Evolutionary conservation across 1,140 invertebrate species (phyloP), one percentile per base, ranked within the genome.

Genomic region (Drosophila biarmipes): DNA sequence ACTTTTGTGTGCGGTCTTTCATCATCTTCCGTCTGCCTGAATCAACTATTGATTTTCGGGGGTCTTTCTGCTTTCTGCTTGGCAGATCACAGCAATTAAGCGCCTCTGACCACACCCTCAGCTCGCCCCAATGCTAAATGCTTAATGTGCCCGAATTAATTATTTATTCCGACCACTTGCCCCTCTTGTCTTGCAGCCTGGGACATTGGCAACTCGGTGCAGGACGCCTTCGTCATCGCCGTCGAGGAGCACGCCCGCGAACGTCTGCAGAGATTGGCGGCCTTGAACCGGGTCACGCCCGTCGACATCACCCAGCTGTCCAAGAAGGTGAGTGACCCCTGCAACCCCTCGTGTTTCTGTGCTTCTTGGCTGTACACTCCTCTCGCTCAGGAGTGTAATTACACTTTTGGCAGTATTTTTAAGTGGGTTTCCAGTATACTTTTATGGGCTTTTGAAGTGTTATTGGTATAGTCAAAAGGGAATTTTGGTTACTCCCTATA

Each of bases 211-310:
- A 92, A 96, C 93, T 96, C 97, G 92, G 96, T 99, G 78, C 97
- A 98, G 92, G 97, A 99, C 96, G 98, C 98, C 55, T 99, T 98
- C 94, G 97, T 98, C 93, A 98, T 99, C 92, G 98, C 98, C 52
- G 97, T 99, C 81, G 98, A 99, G 94, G 97, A 98, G 94, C 96
- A 97, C 93, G 97, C 96, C 71, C 93, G 96, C 81, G 97, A 98
- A 93, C 95, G 97, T 84, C 94, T 99, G 91, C 96, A 98, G 93
- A 95, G 96, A 81, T 94, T 98, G 77, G 97, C 97, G 48, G 96
- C 97, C 63, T 95, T 98, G 92, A 97, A 97, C 92, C 95, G 96
- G 74, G 97, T 99, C 93, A 97, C 96, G 67, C 97, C 98, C 61
- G 96, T 98, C 90, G 98, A 99, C 94, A 99, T 99, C 95, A 97